Conservation (phyloP, 2,888 invertebrate genomes). For the Amphipoea oculea region DNA sequence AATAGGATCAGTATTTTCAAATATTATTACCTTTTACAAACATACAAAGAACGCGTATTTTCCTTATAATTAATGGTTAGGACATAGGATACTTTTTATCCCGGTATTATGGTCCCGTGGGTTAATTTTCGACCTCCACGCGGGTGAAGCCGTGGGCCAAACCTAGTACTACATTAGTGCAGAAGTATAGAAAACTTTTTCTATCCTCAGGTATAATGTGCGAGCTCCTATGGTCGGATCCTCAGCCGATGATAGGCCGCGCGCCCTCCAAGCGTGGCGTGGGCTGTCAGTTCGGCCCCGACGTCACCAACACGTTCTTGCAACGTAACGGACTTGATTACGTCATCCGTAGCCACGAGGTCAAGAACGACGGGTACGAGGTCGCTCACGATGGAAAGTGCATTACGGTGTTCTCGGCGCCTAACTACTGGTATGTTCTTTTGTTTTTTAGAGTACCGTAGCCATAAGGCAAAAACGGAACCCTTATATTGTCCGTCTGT, state of each 20-base stretch:
- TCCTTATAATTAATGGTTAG: too few species aligned
- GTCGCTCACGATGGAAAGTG: constrained; percentile 98
- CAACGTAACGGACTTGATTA: constrained; percentile 97
- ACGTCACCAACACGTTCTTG: constrained; percentile 97
- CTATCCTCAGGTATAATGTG: constrained; percentile 95
- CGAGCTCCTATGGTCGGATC: constrained; percentile 99
- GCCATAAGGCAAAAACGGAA: background rate
- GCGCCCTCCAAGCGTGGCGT: constrained; percentile 99
- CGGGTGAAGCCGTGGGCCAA: too few species aligned
- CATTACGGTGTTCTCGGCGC: constrained; percentile 99
- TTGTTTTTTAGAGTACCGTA: background rate
- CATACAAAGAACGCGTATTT: too few species aligned
- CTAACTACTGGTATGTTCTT: constrained; percentile 97
- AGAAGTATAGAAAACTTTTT: background rate
- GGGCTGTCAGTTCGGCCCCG: constrained; percentile 99
- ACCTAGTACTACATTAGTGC: background rate
- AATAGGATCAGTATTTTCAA: too few species aligned
- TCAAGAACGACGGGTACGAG: constrained; percentile 99
- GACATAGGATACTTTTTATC: too few species aligned
- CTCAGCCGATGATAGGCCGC: constrained; percentile 96
- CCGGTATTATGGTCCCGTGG: too few species aligned
- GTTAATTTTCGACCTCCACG: too few species aligned
- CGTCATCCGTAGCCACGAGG: constrained; percentile 98
- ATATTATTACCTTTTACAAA: too few species aligned
- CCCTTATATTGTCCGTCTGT: background rate